Percentiles rank a stretch among this genome's conserved stretches.
phyloP scores from a whole-genome alignment of 2,888 invertebrate genomes.

The Yponomeuta cagnagella region DNA sequence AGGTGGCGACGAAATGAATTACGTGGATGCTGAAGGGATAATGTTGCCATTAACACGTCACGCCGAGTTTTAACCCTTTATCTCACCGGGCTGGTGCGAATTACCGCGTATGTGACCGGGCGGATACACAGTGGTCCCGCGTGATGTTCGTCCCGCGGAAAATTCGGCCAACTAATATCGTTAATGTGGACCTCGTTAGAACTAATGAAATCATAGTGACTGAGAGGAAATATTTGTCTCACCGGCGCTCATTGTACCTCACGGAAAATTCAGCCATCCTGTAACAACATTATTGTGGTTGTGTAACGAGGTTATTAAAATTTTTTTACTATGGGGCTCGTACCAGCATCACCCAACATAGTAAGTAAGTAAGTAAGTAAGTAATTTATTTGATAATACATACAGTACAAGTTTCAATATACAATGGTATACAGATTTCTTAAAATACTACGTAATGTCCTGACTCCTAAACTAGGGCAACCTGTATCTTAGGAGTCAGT shows the following conservation, averaged over 20 bases:
- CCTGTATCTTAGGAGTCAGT: no score
- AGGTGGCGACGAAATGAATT: conserved; percentile 3
- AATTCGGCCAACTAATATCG: neutral
- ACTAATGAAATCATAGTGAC: neutral
- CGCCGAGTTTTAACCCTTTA: conserved; percentile 8
- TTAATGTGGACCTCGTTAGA: neutral
- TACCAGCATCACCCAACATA: no score
- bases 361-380: no score
- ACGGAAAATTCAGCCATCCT: neutral
- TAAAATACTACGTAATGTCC: no score
- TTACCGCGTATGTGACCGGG: neutral
- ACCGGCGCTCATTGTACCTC: neutral
- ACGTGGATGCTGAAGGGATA: conserved; percentile 4
- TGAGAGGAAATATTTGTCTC: neutral
- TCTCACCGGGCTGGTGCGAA: neutral
- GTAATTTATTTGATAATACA: no score
- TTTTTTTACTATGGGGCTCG: no score
- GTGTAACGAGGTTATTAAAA: no score
- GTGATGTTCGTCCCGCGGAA: neutral
- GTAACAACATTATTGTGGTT: no score
- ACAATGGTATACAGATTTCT: no score
- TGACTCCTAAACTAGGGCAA: no score
- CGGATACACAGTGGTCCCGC: neutral
- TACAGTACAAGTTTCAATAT: no score
- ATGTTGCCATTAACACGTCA: conserved; percentile 16